These are phyloP conservation scores for Amiota mariae DNA, from an alignment of 2,888 invertebrate genomes.

Conservation along the genomic window DNA sequence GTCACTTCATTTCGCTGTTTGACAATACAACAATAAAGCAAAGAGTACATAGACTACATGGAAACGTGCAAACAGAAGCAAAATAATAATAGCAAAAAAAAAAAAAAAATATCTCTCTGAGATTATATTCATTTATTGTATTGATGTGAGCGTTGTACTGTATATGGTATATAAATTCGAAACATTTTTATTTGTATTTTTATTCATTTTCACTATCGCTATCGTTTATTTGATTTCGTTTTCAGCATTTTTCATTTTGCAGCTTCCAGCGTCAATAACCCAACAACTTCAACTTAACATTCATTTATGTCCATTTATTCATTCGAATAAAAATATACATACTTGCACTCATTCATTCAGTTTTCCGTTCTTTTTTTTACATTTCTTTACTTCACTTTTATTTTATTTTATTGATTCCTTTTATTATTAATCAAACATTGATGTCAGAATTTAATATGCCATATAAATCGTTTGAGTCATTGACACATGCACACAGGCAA, in stretches of 20 bases:
- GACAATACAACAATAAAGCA: constrained; percentile 43
- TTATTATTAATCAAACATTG: constrained; percentile 62
- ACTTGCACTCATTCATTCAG: not conserved
- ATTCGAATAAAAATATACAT: not conserved
- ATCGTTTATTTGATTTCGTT: constrained; percentile 2
- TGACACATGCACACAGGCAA: constrained; percentile 52
- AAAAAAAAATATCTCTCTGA: not conserved
- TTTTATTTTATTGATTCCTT: constrained; percentile 35
- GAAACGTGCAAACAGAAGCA: not conserved
- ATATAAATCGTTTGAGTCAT: constrained; percentile 67
- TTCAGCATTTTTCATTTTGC: not conserved
- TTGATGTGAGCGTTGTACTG: too few relatives aligned
- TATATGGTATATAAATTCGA: not conserved
- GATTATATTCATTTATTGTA: constrained; percentile 19
- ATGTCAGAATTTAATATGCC: constrained; percentile 68
- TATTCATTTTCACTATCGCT: not conserved
- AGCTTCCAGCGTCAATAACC: too few relatives aligned
- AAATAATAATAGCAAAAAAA: not conserved
- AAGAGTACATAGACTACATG: not conserved
- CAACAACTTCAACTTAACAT: not conserved
- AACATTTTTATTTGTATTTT: not conserved
- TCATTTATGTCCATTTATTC: not conserved
- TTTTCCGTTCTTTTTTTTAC: not conserved
- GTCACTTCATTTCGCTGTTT: constrained; percentile 50
- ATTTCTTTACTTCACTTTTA: constrained; percentile 28